Percentiles rank a stretch among this genome's conserved stretches.
Conservation (phyloP, 2,797 vertebrate species). For the Artibeus jamaicensis region DNA sequence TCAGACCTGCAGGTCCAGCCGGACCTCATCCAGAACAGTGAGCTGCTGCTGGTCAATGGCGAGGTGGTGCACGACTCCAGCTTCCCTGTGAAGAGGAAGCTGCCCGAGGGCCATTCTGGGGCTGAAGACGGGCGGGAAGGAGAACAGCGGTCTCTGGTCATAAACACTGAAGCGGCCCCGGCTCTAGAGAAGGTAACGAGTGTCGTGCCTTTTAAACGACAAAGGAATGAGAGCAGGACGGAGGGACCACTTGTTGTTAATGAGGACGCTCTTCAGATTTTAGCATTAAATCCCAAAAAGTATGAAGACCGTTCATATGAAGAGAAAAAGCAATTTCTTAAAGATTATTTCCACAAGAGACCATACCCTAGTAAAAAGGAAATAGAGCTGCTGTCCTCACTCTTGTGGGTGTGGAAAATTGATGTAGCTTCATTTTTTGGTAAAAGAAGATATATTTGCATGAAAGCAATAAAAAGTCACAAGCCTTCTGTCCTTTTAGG, state of each 20-base stretch:
- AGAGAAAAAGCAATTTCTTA: constrained; percentile 90
- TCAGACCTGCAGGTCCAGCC: constrained; percentile 76
- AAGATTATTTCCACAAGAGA: constrained; percentile 92
- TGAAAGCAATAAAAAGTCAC: constrained; percentile 89
- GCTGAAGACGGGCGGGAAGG: constrained; percentile 74
- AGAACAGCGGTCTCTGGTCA: constrained; percentile 58
- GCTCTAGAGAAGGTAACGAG: constrained; percentile 81
- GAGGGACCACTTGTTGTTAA: constrained; percentile 66
- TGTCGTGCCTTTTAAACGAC: constrained; percentile 85
- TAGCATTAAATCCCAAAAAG: constrained; percentile 87
- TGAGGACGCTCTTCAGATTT: constrained; percentile 80
- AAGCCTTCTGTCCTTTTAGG: constrained; percentile 89
- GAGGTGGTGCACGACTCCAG: constrained; percentile 71
- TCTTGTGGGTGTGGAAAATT: constrained; percentile 87
- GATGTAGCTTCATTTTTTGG: constrained; percentile 91
- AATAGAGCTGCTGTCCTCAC: constrained; percentile 87
- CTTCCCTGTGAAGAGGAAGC: constrained; percentile 80
- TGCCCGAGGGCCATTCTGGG: constrained; percentile 60
- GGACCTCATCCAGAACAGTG: constrained; percentile 71
- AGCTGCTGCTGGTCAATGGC: constrained; percentile 74
- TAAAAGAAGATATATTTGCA: constrained; percentile 89
- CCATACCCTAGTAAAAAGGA: constrained; percentile 93
- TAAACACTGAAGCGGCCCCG: background rate
- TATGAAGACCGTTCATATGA: constrained; percentile 85
- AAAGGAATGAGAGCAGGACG: constrained; percentile 81